These are phyloP conservation scores for Yponomeuta sedellus DNA, from an alignment of 2,888 invertebrate species.

Conservation along the genomic window DNA sequence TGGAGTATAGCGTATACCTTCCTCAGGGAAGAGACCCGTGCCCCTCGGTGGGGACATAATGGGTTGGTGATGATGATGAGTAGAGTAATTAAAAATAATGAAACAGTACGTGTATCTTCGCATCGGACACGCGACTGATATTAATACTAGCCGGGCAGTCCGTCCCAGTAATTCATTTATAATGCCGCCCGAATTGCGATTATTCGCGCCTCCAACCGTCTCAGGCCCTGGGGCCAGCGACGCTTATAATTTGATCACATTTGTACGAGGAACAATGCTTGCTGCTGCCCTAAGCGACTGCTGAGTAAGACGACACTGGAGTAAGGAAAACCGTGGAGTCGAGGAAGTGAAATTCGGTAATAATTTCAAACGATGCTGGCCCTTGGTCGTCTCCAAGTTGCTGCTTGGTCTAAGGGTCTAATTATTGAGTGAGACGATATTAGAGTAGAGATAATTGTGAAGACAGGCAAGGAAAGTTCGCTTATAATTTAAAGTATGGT, in stretches of 20 bases:
- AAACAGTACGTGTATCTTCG: not conserved
- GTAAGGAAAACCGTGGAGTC: constrained; percentile 37
- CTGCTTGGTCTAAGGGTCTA: not conserved
- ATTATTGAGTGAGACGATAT: not conserved
- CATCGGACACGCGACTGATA: not conserved
- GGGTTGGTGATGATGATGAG: too few species aligned
- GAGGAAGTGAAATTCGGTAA: constrained; percentile 24
- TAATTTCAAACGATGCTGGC: not conserved
- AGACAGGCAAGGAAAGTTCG: not conserved
- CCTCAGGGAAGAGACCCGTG: too few species aligned
- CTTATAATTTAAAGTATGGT: too few species aligned
- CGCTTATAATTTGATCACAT: constrained; percentile 77
- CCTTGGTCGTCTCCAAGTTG: too few species aligned
- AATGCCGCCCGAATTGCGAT: constrained; percentile 43
- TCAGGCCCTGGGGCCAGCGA: constrained; percentile 33
- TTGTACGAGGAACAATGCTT: constrained; percentile 70
- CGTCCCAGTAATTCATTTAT: constrained; percentile 33
- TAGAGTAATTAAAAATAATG: too few species aligned
- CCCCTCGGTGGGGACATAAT: too few species aligned
- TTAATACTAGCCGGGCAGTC: not conserved
- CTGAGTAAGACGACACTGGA: constrained; percentile 52
- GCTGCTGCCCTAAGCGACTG: constrained; percentile 42
- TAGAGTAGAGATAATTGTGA: not conserved
- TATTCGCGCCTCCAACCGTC: constrained; percentile 48
- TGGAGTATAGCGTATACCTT: too few species aligned